Conservation (phyloP, 1,140 invertebrate species). For the Gonioctena quinquepunctata region DNA sequence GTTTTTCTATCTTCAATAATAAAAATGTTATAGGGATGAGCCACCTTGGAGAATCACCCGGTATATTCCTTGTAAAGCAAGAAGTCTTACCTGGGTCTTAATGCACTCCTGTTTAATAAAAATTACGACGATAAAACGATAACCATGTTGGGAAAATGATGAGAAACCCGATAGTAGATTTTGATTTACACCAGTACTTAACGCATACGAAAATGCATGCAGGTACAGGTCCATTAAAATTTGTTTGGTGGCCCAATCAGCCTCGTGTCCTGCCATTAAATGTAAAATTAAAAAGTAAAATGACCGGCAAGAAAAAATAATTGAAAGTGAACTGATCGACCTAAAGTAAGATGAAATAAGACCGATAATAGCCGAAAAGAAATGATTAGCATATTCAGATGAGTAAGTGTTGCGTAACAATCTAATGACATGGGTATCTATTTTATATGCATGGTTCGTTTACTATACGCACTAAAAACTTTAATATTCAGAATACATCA, state of each 20-base stretch:
- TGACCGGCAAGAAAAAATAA: background rate
- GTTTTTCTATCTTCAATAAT: no score
- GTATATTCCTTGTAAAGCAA: no score
- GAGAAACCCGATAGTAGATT: background rate
- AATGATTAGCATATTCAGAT: slow-evolving; percentile 18
- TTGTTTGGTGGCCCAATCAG: background rate
- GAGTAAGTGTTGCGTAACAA: slow-evolving; percentile 15
- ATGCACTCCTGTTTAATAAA: no score
- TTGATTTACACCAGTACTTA: background rate
- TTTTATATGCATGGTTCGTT: slow-evolving; percentile 15
- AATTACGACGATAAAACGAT: no score
- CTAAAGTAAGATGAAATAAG: background rate
- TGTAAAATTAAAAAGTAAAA: background rate
- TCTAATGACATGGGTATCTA: slow-evolving; percentile 14
- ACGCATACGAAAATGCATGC: background rate
- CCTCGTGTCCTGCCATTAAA: background rate
- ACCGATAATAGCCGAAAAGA: slow-evolving; percentile 9
- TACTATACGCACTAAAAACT: slow-evolving; percentile 17
- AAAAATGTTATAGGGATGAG: no score
- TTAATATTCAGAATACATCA: slow-evolving; percentile 15
- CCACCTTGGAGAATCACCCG: no score
- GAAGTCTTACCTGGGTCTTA: no score
- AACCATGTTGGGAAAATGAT: background rate
- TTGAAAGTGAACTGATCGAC: background rate
- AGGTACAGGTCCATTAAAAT: background rate